Evolutionary conservation across 2,888 invertebrate species (phyloP).

Genomic region (Sclerodermus sp.): DNA sequence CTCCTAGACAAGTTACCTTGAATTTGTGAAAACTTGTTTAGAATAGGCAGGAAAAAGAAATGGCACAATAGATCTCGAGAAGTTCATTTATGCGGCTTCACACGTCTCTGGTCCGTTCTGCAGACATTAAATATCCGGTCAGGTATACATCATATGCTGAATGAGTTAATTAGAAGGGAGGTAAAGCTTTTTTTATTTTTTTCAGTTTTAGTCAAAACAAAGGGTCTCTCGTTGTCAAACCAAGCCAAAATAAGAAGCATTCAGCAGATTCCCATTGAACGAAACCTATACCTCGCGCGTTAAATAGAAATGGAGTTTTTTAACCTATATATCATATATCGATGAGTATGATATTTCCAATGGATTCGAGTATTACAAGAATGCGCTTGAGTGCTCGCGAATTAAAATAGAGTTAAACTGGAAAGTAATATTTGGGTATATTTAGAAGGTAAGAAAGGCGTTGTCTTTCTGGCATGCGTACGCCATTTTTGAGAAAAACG

Average conservation of each 20-base stretch:
- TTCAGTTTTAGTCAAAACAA: conserved; percentile 44
- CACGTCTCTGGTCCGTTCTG: conserved; percentile 16
- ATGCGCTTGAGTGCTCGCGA: too few relatives aligned
- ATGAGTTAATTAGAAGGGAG: conserved; percentile 56
- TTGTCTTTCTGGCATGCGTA: too few relatives aligned
- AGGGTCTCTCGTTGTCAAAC: conserved; percentile 46
- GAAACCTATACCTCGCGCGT: conserved; percentile 24
- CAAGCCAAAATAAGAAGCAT: conserved; percentile 54
- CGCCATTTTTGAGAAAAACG: conserved; percentile 29
- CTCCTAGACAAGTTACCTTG: too few relatives aligned
- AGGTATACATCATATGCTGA: conserved; percentile 45
- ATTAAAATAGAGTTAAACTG: too few relatives aligned
- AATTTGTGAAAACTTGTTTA: too few relatives aligned
- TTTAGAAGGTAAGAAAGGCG: too few relatives aligned
- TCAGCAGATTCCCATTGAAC: conserved; percentile 28
- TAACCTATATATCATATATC: too few relatives aligned
- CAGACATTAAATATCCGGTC: conserved; percentile 52
- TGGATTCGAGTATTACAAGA: too few relatives aligned
- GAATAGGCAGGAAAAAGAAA: too few relatives aligned
- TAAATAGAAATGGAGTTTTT: background rate
- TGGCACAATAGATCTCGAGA: conserved; percentile 17
- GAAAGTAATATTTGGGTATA: too few relatives aligned
- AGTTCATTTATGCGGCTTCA: conserved; percentile 37
- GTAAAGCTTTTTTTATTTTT: conserved; percentile 47
- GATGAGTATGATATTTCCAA: too few relatives aligned